phyloP scores from a whole-genome alignment of 2,797 vertebrate species.

The Falco peregrinus region DNA sequence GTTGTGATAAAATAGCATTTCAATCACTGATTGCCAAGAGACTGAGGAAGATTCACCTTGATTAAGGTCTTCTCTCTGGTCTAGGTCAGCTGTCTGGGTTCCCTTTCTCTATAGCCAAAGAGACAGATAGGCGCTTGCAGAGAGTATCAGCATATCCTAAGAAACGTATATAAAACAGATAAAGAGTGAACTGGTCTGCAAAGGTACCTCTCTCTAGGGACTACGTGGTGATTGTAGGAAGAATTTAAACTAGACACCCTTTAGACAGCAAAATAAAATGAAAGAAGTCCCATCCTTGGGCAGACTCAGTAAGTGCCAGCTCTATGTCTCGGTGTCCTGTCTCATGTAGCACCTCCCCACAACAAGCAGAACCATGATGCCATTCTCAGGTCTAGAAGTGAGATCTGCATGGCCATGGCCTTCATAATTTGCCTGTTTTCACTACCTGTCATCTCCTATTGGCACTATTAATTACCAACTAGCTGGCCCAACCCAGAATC shows the following conservation, averaged over 20 bases:
- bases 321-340: background rate
- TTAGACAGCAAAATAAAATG: background rate
- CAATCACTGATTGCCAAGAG: background rate
- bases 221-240: background rate
- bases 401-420: background rate
- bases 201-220: background rate
- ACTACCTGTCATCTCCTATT: background rate
- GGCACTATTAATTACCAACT: background rate
- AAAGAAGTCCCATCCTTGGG: background rate
- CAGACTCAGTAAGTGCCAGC: background rate
- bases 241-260: background rate
- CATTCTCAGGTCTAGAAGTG: background rate
- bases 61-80: background rate
- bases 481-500: background rate
- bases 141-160: background rate
- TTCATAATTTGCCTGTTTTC: background rate
- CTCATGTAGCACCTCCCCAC: background rate
- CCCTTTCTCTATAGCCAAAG: background rate
- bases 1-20: background rate
- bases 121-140: background rate
- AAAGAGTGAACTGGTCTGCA: background rate
- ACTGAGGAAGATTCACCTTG: background rate
- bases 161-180: background rate
- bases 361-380: background rate
- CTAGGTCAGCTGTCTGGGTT: background rate